phyloP scores from a whole-genome alignment of 2,113 vertebrate species.

The Morone saxatilis region DNA sequence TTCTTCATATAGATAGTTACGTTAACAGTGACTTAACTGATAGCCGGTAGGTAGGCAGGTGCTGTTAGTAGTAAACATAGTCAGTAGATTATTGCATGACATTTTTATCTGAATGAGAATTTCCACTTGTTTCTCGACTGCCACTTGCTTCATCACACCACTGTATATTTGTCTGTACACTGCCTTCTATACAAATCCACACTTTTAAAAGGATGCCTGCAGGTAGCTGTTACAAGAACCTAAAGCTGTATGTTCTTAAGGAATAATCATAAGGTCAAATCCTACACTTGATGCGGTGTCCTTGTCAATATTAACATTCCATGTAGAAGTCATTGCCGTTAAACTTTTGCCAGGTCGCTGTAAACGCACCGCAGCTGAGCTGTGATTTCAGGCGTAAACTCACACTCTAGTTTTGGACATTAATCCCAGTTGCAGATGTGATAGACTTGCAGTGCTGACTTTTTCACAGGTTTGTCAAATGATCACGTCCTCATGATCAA shows the following conservation, averaged over 20 bases:
- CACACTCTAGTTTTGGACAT: conserved; percentile 56
- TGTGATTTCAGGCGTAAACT: conserved; percentile 55
- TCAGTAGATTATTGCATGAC: conserved; percentile 78
- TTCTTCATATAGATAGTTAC: conserved; percentile 65
- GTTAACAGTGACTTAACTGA: conserved; percentile 73
- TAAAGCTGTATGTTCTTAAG: conserved; percentile 64
- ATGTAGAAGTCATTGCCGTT: conserved; percentile 64
- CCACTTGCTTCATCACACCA: conserved; percentile 75
- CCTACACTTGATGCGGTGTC: conserved; percentile 35
- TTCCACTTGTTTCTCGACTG: conserved; percentile 74
- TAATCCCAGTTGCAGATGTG: conserved; percentile 51
- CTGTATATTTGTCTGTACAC: conserved; percentile 77
- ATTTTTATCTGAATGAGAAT: conserved; percentile 72
- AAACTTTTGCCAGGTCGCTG: conserved; percentile 44
- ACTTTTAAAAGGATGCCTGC: conserved; percentile 67
- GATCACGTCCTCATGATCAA: conserved; percentile 59
- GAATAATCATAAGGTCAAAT: conserved; percentile 34
- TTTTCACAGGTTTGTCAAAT: conserved; percentile 60
- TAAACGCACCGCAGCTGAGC: conserved; percentile 56
- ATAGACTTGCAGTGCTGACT: conserved; percentile 48
- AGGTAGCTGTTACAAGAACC: conserved; percentile 56
- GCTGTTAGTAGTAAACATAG: conserved; percentile 67
- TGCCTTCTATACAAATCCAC: conserved; percentile 73
- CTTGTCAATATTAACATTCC: conserved; percentile 69
- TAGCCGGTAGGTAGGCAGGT: conserved; percentile 68